Percentiles rank a stretch among this genome's conserved stretches.
Conservation (phyloP, 1,140 invertebrate genomes). For the Drosophila fuyamai region DNA sequence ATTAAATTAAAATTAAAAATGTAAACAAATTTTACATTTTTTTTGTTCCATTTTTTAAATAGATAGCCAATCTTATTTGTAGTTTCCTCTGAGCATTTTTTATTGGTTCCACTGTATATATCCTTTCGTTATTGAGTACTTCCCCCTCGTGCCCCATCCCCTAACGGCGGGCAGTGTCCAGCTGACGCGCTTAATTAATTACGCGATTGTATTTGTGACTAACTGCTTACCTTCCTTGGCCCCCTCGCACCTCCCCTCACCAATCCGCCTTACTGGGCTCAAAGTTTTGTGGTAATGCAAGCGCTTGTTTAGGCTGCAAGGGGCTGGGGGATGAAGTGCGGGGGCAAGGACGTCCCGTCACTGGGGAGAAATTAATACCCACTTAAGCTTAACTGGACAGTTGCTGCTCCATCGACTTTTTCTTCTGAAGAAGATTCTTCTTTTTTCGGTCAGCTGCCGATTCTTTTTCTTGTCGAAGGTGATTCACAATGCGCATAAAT, state of each 20-base stretch:
- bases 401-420: slow-evolving; percentile 22
- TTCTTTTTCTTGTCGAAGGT: slow-evolving; percentile 49
- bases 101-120: slow-evolving; percentile 49
- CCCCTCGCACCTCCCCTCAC: neutral
- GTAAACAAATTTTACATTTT: neutral
- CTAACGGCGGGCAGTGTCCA: slow-evolving; percentile 56
- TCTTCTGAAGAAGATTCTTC: neutral
- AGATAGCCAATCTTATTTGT: neutral
- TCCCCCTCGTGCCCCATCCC: neutral
- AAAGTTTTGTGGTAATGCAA: slow-evolving; percentile 71
- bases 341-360: slow-evolving; percentile 41
- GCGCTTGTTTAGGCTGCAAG: slow-evolving; percentile 30
- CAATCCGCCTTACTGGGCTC: slow-evolving; percentile 5
- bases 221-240: slow-evolving; percentile 49
- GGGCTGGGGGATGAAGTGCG: neutral
- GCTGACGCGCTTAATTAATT: slow-evolving; percentile 82
- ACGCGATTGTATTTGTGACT: slow-evolving; percentile 81
- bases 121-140: slow-evolving; percentile 32
- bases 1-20: neutral
- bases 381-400: slow-evolving; percentile 81
- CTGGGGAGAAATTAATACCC: slow-evolving; percentile 80
- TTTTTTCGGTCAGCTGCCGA: slow-evolving; percentile 8
- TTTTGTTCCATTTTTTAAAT: no score
- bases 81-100: neutral
- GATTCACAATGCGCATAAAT: slow-evolving; percentile 72